Evolutionary conservation across 1,140 invertebrate species (phyloP), one percentile per base, ranked within the genome.

Genomic region (Zophobas atratus): DNA sequence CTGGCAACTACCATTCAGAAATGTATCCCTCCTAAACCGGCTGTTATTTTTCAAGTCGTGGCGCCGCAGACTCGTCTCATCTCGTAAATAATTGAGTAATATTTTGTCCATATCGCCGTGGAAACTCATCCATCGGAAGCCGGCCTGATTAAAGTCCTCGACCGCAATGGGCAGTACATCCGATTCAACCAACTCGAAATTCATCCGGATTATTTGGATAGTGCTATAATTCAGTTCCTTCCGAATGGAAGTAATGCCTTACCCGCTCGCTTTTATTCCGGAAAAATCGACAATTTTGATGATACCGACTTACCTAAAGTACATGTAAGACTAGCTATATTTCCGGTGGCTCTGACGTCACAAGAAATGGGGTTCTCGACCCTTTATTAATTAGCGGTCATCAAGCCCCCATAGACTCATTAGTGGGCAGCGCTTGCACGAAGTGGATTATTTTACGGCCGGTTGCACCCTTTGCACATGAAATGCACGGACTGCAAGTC

Each of bases 201-300:
- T 79, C 67, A 76, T 79, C 78, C 78, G 78, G 78, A 79, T 78
- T 76, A 79, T 79, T 76, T 79, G 74, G 76, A 79, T 79, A 79
- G 74, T 77, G 78, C 78, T 67, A 76, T 79, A 71, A 77, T 77
- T 79, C 70, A 63, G 72, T 49, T 77, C 49, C 73, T 57, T 32
- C 70, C 75, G 51, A 71, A 76, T 57, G 78, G 71, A 79, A 76
- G 76, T 76, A 79, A 79, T 77, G 70, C 32, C 38, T n/a, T 67
- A 56, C 48, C 71, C 51, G 57, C 56, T 72, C 70, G 48, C 76
- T 79, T 76, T 78, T 74, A 72, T 72, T 72, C 60, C 60, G 60
- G 60, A 67, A 67, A 67, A 67, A 67, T 67, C 39, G 60, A n/a
- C 60, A 39, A 67, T 67, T 51, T 51, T 51, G 49, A 51, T 20